Base-by-base conservation (phyloP, 2,113 vertebrate species). In the Atherinomorus stipes region DNA sequence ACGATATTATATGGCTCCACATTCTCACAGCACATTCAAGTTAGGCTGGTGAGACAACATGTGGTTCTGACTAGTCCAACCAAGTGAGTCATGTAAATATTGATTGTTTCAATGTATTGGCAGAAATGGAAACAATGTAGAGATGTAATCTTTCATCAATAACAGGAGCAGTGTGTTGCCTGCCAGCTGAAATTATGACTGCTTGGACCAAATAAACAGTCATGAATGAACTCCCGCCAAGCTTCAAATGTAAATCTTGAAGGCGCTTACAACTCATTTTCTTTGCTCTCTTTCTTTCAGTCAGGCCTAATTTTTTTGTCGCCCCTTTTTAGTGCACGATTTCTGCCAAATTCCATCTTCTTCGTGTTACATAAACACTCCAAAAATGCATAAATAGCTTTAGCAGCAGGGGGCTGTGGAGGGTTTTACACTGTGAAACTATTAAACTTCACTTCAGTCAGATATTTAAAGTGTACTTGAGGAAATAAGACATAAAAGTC, bases 81-180 rank as follows among this genome's bases (percentile, higher is more conserved):
- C 74, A 70, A 74, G 74, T 71, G 53, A 23, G 70, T 60, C 71
- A 80, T 88, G 85, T 85, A 88, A 91, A 93, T 89, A 90, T 89
- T 85, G 80, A 89, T 85, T 85, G 85, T 89, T 87, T 85, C 78
- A 75, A 68, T 84, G 73, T 78, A 85, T 89, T 82, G 86, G 83
- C 79, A 90, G 74, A 81, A 86, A 88, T 78, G 82, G 63, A 88
- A 88, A 85, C 80, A 80, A 81, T 74, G 81, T 74, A 70, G 65
- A 71, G 77, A 87, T 82, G 71, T 61, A 78, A 90, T 86, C 76
- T 89, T 87, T 91, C 77, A 77, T 91, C 78, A 83, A 85, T 70
- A 85, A 71, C 78, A 84, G 76, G 51, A 82, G 68, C 52, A n/a
- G 67, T 34, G 18, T 23, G 61, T 71, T 26, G 66, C 64, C 84